phyloP scores from a whole-genome alignment of 2,113 vertebrate genomes.

The Dryoscopus gambensis region DNA sequence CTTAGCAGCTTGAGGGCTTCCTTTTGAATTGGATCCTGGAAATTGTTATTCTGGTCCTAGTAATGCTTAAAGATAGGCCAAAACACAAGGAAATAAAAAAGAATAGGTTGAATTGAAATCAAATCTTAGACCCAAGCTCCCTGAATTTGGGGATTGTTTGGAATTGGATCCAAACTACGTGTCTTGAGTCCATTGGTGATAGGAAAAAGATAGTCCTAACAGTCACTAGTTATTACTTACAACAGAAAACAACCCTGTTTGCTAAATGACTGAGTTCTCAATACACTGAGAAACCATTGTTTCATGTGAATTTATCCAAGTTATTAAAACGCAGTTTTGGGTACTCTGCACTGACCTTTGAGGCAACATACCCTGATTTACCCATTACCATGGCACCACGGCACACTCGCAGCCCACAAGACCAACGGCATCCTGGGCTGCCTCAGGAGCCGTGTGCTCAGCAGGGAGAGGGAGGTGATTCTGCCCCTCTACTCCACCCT shows the following conservation, averaged over 20 bases:
- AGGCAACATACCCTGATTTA: not conserved
- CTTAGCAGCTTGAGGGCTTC: conserved; percentile 16
- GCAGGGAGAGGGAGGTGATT: not conserved
- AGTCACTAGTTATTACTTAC: not conserved
- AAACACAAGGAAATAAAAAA: not conserved
- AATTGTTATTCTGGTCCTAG: not conserved
- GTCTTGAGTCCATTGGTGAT: not conserved
- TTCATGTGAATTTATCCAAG: not conserved
- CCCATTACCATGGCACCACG: accelerated
- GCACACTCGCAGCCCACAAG: accelerated
- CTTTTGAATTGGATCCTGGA: conserved; percentile 35
- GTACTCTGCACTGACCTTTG: not conserved
- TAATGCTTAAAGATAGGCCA: not conserved
- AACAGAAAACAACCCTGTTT: not conserved
- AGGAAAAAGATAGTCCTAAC: not conserved
- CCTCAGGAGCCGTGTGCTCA: not conserved
- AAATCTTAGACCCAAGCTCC: not conserved
- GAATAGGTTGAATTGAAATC: not conserved
- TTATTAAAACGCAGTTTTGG: not conserved
- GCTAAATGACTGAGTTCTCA: not conserved
- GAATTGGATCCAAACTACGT: not conserved
- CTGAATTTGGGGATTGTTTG: not conserved
- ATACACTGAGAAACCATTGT: not conserved
- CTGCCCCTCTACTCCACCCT: not conserved
- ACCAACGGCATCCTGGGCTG: not conserved